These are phyloP conservation scores for Dipodomys stephensi DNA, from an alignment of 2,113 vertebrate genomes.

Conservation along the genomic window DNA sequence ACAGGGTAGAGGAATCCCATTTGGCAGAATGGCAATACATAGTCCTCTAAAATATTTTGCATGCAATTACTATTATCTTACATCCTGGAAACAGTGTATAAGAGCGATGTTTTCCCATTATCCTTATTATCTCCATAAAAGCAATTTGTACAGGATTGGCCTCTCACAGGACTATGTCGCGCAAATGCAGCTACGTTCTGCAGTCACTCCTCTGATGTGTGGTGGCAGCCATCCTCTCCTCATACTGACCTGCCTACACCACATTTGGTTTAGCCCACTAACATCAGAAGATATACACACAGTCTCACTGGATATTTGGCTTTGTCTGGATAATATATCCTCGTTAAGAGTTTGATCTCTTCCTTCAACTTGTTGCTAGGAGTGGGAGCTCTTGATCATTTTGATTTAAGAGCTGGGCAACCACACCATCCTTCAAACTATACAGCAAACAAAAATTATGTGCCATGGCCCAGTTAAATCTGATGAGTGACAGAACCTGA, in stretches of 20 bases:
- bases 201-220: not conserved
- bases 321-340: not conserved
- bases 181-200: not conserved
- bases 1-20: conserved; percentile 49
- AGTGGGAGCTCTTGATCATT: conserved; percentile 5
- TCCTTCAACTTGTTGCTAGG: not conserved
- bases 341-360: conserved; percentile 41
- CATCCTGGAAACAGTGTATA: conserved; percentile 24
- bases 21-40: conserved; percentile 53
- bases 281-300: not conserved
- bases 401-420: not conserved
- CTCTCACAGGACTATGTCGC: not conserved
- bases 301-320: not conserved
- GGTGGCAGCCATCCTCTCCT: not conserved
- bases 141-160: conserved; percentile 30
- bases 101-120: conserved; percentile 48
- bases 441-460: not conserved
- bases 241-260: not conserved
- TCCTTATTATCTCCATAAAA: conserved; percentile 62
- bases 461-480: not conserved
- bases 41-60: conserved; percentile 61
- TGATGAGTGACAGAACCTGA: not conserved
- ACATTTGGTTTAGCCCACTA: not conserved
- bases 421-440: not conserved
- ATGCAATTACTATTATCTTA: conserved; percentile 57